Base-by-base conservation (phyloP, 2,888 invertebrate species). In the Branchipolynoe longqiensis region DNA sequence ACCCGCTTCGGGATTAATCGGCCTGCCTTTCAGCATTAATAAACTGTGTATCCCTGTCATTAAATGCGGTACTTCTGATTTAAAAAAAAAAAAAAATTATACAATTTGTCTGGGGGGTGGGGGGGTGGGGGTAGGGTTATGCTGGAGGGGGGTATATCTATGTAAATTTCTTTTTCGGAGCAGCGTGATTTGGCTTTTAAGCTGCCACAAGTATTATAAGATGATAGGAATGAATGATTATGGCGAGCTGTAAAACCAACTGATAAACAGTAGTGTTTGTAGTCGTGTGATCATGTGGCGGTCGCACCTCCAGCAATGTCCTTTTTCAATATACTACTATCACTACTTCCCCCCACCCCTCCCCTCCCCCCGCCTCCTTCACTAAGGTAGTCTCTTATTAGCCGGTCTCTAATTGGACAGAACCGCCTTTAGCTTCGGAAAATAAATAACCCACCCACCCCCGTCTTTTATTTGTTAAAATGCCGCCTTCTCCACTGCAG, bases 21-120 rank as follows among this genome's bases (percentile, higher is more conserved):
- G 33, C 38, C 36, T 38, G 69, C 69, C 69, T 69, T 69, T 69
- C 38, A 69, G 69, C 69, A 69, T 69, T 69, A 69, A 69, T 69
- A 69, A 69, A 69, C 69, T 36, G 69, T 69, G 69, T 69, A 36
- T 69, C 36, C 3, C n/a, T 36, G 69, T 69, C 69, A 69, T 69
- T 69, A 69, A 69, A 69, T 1, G 69, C 36, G 8, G 48, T 48
- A 18, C n/a, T n/a, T n/a, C n/a, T n/a, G n/a, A n/a, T n/a, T n/a
- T n/a, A n/a, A n/a, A n/a, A n/a, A n/a, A n/a, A n/a, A n/a, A n/a
- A n/a, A n/a, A n/a, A n/a, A n/a, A n/a, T n/a, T n/a, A n/a, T n/a
- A n/a, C n/a, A n/a, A n/a, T n/a, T n/a, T n/a, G n/a, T n/a, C n/a
- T n/a, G n/a, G n/a, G n/a, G n/a, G n/a, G n/a, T n/a, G n/a, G n/a